phyloP scores from a whole-genome alignment of 2,113 vertebrate species.

The Indicator maculatus region DNA sequence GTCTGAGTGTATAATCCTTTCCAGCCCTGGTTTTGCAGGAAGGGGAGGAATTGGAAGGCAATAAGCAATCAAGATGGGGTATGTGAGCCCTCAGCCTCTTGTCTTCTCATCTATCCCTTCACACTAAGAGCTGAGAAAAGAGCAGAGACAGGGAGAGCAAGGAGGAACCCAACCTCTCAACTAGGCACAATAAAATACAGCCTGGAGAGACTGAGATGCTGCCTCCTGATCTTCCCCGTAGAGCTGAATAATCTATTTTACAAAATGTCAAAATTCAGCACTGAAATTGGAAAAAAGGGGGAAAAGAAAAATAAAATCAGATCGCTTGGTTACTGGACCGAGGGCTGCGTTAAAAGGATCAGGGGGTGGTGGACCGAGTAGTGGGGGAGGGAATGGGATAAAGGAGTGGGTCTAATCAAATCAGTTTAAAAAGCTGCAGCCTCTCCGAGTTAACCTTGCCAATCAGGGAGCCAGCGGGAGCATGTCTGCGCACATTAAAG shows the following conservation, averaged over 20 bases:
- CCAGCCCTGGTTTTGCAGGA: background rate
- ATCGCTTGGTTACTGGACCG: conserved; percentile 63
- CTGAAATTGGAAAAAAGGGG: conserved; percentile 11
- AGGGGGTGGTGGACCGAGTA: conserved; percentile 74
- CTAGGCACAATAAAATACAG: background rate
- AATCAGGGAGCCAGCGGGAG: conserved; percentile 79
- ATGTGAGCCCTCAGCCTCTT: background rate
- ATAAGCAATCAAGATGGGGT: background rate
- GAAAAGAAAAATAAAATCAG: background rate
- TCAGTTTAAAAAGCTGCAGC: conserved; percentile 84
- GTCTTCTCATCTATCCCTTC: background rate
- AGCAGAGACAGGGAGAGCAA: background rate
- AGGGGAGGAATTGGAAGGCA: background rate
- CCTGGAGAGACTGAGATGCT: background rate
- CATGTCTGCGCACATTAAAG: conserved; percentile 86
- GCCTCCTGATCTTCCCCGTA: conserved; percentile 32
- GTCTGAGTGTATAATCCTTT: background rate
- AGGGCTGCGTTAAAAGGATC: conserved; percentile 90
- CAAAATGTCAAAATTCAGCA: conserved; percentile 69
- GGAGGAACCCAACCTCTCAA: background rate
- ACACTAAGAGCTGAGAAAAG: background rate
- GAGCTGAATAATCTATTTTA: conserved; percentile 60
- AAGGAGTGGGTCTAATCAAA: conserved; percentile 88
- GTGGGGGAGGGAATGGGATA: conserved; percentile 72
- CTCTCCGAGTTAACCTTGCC: conserved; percentile 90